Base-by-base conservation (phyloP, 2,888 invertebrate genomes). In the Melitaea athalia region DNA sequence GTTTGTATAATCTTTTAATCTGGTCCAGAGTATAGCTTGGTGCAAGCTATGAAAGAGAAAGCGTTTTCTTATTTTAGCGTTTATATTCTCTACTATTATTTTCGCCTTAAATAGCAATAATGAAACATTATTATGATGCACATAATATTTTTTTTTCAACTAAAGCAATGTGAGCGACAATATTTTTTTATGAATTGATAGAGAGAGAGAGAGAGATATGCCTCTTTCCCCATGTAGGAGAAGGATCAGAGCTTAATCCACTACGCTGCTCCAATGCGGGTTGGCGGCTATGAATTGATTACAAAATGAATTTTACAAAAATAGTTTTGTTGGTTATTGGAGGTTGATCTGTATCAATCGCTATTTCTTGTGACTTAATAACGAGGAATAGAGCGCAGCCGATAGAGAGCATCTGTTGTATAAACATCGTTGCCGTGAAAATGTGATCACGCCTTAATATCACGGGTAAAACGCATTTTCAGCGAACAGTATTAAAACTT, bases 371-470 rank as follows among this genome's bases (percentile, higher is more conserved):
- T 24, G 24, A 62, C 57, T 69, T 69, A 43, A 55, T 15, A 3
- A 33, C 38, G 15, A 12, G 17, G 31, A 43, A 43, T n/a, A n/a
- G 24, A 31, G 17, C 60, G 38, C 24, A 64, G 43, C 64, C 68
- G 68, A 79, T 79, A 77, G 77, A 75, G 67, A 69, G 67, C 83
- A 83, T 78, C 80, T 82, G 82, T 70, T 63, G 77, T 70, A 73
- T 72, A 76, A 69, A 75, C 72, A 57, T 38, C 42, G 69, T 69
- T 73, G 65, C 71, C 67, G 73, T 73, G 71, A 72, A 78, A 79
- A 81, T 80, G 78, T 78, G 79, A 80, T 81, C 80, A 79, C 78
- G 76, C 77, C 72, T 76, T 78, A 74, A 78, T 78, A 79, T 75
- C 72, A 72, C 72, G 77, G 74, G 77, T 78, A 75, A 78, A 69